Conservation (phyloP, 2,797 vertebrate species). For the Mus minutoides region DNA sequence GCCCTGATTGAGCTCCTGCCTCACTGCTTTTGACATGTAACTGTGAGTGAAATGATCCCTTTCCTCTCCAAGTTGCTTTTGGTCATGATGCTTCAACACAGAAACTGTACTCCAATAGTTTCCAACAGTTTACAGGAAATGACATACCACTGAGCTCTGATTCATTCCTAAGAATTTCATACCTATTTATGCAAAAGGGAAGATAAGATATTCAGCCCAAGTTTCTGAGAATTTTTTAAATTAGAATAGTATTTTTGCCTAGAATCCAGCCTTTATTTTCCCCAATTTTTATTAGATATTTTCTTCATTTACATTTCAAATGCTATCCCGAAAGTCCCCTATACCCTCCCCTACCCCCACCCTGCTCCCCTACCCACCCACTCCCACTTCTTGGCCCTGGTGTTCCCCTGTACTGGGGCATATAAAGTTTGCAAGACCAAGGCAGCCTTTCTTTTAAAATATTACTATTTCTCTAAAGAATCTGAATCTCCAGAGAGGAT, state of each 20-base stretch:
- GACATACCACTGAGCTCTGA: conserved; percentile 43
- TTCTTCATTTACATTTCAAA: too few relatives aligned
- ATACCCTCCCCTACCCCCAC: too few relatives aligned
- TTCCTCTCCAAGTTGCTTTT: not conserved
- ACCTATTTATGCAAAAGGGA: conserved; percentile 38
- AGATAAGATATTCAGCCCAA: conserved; percentile 28
- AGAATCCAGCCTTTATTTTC: not conserved
- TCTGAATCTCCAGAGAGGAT: not conserved
- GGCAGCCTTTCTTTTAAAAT: conserved; percentile 16
- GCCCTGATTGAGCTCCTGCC: not conserved
- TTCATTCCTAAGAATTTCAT: conserved; percentile 36
- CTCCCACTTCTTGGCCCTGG: too few relatives aligned
- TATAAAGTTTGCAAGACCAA: too few relatives aligned
- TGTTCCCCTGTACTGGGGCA: too few relatives aligned
- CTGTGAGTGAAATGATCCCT: not conserved
- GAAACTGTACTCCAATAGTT: not conserved
- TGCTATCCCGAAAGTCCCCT: too few relatives aligned
- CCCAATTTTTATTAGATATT: too few relatives aligned
- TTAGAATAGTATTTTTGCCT: conserved; percentile 35
- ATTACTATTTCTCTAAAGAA: conserved; percentile 40
- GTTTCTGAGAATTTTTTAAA: conserved; percentile 57
- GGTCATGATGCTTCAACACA: not conserved
- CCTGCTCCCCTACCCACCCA: too few relatives aligned
- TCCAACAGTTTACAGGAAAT: not conserved
- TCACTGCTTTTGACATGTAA: not conserved